Evolutionary conservation across 2,113 vertebrate species (phyloP), one percentile per base, ranked within the genome.

Genomic region (Chunga burmeisteri): DNA sequence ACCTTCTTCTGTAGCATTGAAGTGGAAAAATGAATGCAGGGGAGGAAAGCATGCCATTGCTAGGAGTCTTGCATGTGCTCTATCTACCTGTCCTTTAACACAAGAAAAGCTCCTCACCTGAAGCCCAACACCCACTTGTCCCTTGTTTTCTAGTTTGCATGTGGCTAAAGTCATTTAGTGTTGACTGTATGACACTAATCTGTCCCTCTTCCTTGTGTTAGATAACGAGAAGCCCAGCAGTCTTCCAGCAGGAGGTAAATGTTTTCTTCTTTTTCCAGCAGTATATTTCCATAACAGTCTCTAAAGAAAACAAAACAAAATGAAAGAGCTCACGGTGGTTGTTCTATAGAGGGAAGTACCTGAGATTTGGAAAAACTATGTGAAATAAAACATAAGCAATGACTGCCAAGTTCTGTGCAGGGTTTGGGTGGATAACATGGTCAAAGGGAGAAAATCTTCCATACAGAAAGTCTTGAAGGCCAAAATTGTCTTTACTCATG

Each of bases 211-310:
- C 42, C 29, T 90, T 79, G 29, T 70, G 8, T 16, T 52, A 97
- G 97, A 97, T 70, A 97, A 97, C 34, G 93, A 97, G 84, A 90
- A 92, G 81, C 14, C 18, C 44, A 38, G 12, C 3, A 7, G 6
- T 23, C 6, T 8, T 66, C 23, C 5, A 53, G 16, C 1, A 68
- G 11, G 29, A 91, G 53, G 94, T 97, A 84, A 94, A 38, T 36
- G 38, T 71, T 85, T 83, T 77, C 50, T 56, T 58, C 38, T 90
- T 62, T 75, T 82, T 91, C 61, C 50, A 56, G 9, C 34, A 44
- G 32, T 10, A 3, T 50, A 38, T 62, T 95, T 81, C 68, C 20
- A 38, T 25, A 61, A 23, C 21, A 47, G 32, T 73, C n/a, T 70
- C 50, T 38, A 84, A 18, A 11, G 12, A 30, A 49, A 30, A 40